Evolutionary conservation across 2,888 invertebrate genomes (phyloP).

Genomic region (Ormyrus labotus): DNA sequence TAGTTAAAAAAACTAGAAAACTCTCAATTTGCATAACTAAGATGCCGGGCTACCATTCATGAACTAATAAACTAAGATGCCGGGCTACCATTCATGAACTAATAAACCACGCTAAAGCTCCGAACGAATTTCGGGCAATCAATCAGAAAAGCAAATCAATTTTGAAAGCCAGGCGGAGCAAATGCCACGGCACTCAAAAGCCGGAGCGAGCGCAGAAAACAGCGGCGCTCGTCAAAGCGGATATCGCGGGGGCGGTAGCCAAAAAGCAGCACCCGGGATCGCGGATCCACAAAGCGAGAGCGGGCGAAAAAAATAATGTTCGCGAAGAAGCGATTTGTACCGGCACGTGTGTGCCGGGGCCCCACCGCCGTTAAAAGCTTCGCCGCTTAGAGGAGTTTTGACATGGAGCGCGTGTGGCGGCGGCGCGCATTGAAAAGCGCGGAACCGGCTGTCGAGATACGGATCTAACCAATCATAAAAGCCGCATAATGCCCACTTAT

Average conservation of each 20-base stretch:
- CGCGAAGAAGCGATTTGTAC: slow-evolving; percentile 53
- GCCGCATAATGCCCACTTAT: slow-evolving; percentile 66
- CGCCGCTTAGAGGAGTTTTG: slow-evolving; percentile 67
- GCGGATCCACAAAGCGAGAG: slow-evolving; percentile 7
- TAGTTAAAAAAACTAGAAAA: too few relatives aligned
- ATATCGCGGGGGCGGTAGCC: slow-evolving; percentile 32
- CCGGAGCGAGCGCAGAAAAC: neutral
- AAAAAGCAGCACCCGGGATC: too few relatives aligned
- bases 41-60: too few relatives aligned
- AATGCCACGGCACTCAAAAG: slow-evolving; percentile 1
- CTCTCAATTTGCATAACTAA: too few relatives aligned
- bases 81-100: too few relatives aligned
- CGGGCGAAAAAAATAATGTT: slow-evolving; percentile 21
- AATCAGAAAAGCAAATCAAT: slow-evolving; percentile 37
- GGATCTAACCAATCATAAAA: slow-evolving; percentile 75
- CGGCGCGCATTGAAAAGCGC: slow-evolving; percentile 69
- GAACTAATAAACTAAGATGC: too few relatives aligned
- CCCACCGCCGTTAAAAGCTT: slow-evolving; percentile 69
- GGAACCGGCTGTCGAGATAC: slow-evolving; percentile 76
- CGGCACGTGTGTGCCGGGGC: slow-evolving; percentile 72
- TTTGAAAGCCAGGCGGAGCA: neutral
- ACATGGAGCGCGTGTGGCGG: slow-evolving; percentile 62
- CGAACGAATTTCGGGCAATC: too few relatives aligned
- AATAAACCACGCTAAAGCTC: too few relatives aligned
- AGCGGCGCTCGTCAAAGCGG: neutral